These are phyloP conservation scores for Nesogale talazaci DNA, from an alignment of 2,113 vertebrate species.

Conservation along the genomic window DNA sequence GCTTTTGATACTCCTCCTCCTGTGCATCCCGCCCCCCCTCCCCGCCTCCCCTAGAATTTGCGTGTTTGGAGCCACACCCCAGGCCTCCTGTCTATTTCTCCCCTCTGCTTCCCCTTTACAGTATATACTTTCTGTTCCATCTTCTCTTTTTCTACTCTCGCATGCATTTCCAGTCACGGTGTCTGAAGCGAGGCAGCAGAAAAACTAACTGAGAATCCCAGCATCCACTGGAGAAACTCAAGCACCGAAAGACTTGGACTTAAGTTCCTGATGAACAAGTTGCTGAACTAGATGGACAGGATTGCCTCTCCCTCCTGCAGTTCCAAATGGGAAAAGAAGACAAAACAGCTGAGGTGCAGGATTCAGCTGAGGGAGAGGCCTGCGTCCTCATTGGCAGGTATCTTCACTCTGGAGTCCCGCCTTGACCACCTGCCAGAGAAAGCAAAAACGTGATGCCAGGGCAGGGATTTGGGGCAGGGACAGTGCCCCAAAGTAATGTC, in stretches of 20 bases:
- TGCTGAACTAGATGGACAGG: background rate
- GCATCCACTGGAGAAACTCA: background rate
- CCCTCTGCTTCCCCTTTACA: constrained; percentile 23
- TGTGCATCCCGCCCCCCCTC: too few relatives aligned
- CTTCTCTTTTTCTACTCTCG: background rate
- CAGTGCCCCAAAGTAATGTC: background rate
- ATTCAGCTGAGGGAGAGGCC: background rate
- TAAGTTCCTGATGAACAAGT: background rate
- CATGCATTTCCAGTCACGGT: background rate
- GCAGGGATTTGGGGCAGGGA: background rate
- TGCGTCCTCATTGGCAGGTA: background rate
- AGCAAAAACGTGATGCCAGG: background rate
- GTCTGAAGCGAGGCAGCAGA: background rate
- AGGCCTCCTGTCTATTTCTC: background rate
- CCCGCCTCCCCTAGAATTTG: background rate
- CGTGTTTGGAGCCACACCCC: background rate
- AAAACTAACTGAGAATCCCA: background rate
- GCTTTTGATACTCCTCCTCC: background rate
- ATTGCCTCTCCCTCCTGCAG: background rate
- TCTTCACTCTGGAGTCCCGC: background rate
- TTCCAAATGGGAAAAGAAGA: background rate
- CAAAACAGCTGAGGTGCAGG: background rate
- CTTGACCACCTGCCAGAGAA: background rate
- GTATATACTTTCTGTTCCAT: background rate
- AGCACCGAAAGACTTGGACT: background rate